Base-by-base conservation (phyloP, 2,888 invertebrate genomes). In the Pristionchus exspectatus region DNA sequence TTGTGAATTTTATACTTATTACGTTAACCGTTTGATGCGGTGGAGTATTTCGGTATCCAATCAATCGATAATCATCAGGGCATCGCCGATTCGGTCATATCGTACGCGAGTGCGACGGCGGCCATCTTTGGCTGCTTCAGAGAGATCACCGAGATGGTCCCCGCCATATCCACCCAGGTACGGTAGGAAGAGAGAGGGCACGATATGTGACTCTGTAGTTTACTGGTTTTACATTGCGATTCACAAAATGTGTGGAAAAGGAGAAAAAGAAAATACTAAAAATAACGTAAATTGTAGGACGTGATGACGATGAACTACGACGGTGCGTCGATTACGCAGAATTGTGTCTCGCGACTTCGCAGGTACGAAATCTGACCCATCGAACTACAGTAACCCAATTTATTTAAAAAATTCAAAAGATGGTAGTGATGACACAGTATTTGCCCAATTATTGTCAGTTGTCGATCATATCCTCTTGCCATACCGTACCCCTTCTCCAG, bases 91-190 rank as follows among this genome's bases (percentile, higher is more conserved):
- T 72, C 91, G 21, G 89, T 90, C 63, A 90, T 91, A 30, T 90
- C 89, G 85, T 86, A 90, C 30, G 90, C 90, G 24, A 83, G 50
- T 1, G 84, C 90, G 56, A 91, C 90, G 18, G 88, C 90, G 30
- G 89, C 90, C 56, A 93, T 92, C 44, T 92, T 92, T 88, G 89
- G 87, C 38, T 93, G 93, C 84, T 91, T 92, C 56, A 90, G 92
- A 16, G 93, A 93, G 74, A 91, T 93, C 83, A 89, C 90, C 18
- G 93, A 93, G 81, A 83, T 93, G 81, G 93, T 93, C 56, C 92
- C 93, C 4, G 91, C 91, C 21, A 88, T 93, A 30, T 90, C 91
- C n/a, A 91, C 91, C 2, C 90, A 93, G 90, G 90, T 88, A 50
- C 66, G 56, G 56, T 85, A 85, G n/a, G 30, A 24, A 1, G 24